Evolutionary conservation across 2,113 vertebrate genomes (phyloP).

Genomic region (rabbit (Oryctolagus cuniculus)): DNA sequence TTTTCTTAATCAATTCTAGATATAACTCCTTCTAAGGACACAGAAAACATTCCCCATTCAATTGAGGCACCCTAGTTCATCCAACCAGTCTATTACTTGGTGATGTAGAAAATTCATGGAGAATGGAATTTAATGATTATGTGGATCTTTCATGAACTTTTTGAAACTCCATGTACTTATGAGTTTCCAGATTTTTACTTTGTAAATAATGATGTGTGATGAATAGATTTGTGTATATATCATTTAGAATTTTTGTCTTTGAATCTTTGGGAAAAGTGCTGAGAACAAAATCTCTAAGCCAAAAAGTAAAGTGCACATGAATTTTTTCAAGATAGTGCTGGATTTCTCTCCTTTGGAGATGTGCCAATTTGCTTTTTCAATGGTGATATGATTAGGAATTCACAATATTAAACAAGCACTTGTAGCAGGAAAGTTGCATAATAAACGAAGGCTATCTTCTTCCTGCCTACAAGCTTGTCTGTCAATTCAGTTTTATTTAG

Average conservation of each 20-base stretch:
- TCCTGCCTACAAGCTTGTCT: too few species aligned
- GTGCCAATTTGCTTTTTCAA: background rate
- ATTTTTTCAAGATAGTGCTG: constrained; percentile 27
- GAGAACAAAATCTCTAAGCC: background rate
- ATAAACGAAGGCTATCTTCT: background rate
- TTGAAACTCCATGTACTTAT: too few species aligned
- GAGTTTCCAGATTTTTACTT: background rate
- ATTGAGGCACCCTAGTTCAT: background rate
- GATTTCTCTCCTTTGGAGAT: background rate
- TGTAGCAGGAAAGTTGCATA: background rate
- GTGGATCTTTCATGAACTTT: too few species aligned
- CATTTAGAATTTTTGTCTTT: background rate
- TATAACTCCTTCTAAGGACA: background rate
- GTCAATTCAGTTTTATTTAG: background rate
- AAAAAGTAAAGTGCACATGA: background rate
- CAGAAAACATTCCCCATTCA: background rate
- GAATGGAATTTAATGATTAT: too few species aligned
- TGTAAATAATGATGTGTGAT: background rate
- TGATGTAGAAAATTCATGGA: too few species aligned
- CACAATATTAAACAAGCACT: background rate
- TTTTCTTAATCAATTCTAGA: background rate
- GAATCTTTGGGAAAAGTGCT: background rate
- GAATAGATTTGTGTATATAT: background rate
- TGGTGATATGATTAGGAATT: background rate
- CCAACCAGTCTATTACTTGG: background rate